Evolutionary conservation across 2,888 invertebrate species (phyloP).

Genomic region (Amiota minor): DNA sequence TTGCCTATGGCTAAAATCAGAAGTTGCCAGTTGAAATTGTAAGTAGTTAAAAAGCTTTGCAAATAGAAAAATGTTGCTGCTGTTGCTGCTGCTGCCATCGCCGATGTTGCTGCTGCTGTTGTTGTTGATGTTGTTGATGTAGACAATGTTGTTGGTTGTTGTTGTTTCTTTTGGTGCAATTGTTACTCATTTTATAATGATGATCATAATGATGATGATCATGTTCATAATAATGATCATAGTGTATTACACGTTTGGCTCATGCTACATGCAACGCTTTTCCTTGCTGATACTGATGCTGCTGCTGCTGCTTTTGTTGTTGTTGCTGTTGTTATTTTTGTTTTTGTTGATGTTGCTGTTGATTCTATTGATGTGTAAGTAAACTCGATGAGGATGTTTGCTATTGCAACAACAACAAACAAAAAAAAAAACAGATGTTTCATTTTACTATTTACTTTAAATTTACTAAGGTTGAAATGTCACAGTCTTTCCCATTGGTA

Average conservation of each 20-base stretch:
- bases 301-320: background rate
- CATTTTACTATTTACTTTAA: no score
- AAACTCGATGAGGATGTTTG: background rate
- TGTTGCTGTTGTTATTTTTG: conserved; percentile 12
- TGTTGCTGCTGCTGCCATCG: conserved; percentile 33
- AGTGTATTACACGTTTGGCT: background rate
- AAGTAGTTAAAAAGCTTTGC: conserved; percentile 13
- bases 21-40: conserved; percentile 22
- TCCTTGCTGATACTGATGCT: conserved; percentile 9
- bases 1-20: background rate
- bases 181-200: conserved; percentile 14
- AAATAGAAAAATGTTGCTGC: conserved; percentile 30
- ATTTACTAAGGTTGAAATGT: no score
- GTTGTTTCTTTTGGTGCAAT: conserved; percentile 9
- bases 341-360: background rate
- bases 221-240: background rate
- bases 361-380: background rate
- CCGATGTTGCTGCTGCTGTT: conserved; percentile 24
- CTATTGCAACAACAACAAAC: no score
- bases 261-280: background rate
- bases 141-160: conserved; percentile 18
- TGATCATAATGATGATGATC: background rate
- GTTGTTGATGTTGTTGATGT: conserved; percentile 16
- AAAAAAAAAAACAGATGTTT: no score
- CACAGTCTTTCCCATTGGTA: no score